Conservation (phyloP, 1,140 invertebrate genomes). For the Drosophila littoralis region DNA sequence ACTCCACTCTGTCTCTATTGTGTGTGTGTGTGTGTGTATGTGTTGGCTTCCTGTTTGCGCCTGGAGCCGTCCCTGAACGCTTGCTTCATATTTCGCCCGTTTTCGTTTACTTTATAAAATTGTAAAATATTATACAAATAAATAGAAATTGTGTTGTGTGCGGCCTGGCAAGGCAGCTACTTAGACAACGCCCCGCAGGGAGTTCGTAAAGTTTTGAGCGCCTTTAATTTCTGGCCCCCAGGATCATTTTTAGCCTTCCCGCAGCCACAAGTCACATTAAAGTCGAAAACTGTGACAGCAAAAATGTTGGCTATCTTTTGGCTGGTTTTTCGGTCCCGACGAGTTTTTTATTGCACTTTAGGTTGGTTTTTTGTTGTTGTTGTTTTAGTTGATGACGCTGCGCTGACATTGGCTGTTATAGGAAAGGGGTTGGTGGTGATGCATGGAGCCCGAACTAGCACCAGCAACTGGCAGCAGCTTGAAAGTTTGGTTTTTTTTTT, state of each 20-base stretch:
- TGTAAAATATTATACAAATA: slow-evolving; percentile 80
- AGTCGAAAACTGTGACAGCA: slow-evolving; percentile 67
- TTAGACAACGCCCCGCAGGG: slow-evolving; percentile 52
- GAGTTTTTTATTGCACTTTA: slow-evolving; percentile 19
- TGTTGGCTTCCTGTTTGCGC: slow-evolving; percentile 68
- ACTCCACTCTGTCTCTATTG: slow-evolving; percentile 3
- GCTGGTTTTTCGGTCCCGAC: slow-evolving; percentile 19
- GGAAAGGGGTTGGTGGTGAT: not conserved
- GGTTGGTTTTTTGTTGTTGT: slow-evolving; percentile 6
- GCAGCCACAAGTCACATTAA: slow-evolving; percentile 64
- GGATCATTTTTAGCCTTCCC: not conserved
- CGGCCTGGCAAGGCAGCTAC: slow-evolving; percentile 44
- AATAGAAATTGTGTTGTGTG: slow-evolving; percentile 56
- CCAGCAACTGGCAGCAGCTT: slow-evolving; percentile 45
- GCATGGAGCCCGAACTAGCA: slow-evolving; percentile 11
- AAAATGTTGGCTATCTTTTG: slow-evolving; percentile 15
- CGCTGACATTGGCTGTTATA: slow-evolving; percentile 6
- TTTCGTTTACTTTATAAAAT: slow-evolving; percentile 78
- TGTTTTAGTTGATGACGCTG: slow-evolving; percentile 8
- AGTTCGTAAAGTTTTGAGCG: slow-evolving; percentile 34
- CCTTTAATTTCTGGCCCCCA: slow-evolving; percentile 58
- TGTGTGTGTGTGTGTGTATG: slow-evolving; percentile 22
- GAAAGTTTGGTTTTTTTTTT: slow-evolving; percentile 40
- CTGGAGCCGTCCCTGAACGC: slow-evolving; percentile 51
- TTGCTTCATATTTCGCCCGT: slow-evolving; percentile 62